These are phyloP conservation scores for Tipula unca DNA, from an alignment of 2,888 invertebrate species.

Conservation along the genomic window DNA sequence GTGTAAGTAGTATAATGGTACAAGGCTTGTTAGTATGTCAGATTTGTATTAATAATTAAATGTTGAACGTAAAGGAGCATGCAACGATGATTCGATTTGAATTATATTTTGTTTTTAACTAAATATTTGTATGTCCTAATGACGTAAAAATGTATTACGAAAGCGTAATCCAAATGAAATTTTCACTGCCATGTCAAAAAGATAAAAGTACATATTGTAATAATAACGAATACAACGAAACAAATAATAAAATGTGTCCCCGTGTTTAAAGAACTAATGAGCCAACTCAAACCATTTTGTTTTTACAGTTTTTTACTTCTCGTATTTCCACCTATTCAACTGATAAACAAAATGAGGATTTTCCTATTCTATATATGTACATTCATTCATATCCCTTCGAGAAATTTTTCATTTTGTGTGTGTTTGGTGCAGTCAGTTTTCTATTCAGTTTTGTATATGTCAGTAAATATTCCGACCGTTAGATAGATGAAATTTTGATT, in stretches of 20 bases:
- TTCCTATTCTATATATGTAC: no score
- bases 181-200: background rate
- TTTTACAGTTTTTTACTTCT: background rate
- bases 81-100: background rate
- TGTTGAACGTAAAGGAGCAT: background rate
- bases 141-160: no score
- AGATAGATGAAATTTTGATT: no score
- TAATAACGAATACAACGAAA: background rate
- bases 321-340: background rate
- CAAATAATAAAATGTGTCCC: background rate
- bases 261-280: slow-evolving; percentile 15
- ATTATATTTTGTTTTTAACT: no score
- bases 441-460: no score
- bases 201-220: background rate
- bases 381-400: no score
- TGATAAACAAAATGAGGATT: background rate
- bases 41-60: background rate
- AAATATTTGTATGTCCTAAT: no score
- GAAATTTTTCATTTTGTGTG: no score
- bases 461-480: no score
- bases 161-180: no score
- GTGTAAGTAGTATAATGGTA: background rate
- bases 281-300: background rate
- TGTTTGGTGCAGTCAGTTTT: no score
- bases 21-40: background rate